Conservation (phyloP, 1,140 invertebrate species). For the Hyles euphorbiae region DNA sequence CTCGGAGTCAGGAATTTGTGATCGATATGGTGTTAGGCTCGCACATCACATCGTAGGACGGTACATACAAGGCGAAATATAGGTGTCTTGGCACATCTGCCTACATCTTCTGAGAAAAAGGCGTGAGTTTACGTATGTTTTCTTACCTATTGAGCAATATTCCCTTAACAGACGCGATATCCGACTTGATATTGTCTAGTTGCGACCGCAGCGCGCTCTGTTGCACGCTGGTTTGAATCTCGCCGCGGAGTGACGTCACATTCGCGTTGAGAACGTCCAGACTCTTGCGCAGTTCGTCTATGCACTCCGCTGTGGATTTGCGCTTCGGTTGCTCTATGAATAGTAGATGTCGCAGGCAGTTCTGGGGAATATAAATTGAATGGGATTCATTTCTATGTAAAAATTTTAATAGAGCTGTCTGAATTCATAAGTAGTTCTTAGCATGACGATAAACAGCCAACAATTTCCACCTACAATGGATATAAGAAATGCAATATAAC, state of each 20-base stretch:
- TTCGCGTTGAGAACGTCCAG: slow-evolving; percentile 78
- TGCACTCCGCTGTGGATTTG: slow-evolving; percentile 78
- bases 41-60: no score
- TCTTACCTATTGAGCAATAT: slow-evolving; percentile 83
- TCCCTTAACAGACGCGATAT: slow-evolving; percentile 86
- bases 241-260: slow-evolving; percentile 46
- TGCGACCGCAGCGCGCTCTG: slow-evolving; percentile 76
- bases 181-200: slow-evolving; percentile 82
- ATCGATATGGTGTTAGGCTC: no score
- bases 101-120: no score
- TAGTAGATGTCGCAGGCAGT: slow-evolving; percentile 78
- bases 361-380: slow-evolving; percentile 68
- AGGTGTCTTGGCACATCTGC: no score
- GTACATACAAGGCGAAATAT: no score
- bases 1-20: no score
- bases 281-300: slow-evolving; percentile 81
- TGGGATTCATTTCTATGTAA: background rate
- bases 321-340: slow-evolving; percentile 79
- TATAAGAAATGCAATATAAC: no score
- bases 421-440: no score
- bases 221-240: slow-evolving; percentile 49
- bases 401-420: no score
- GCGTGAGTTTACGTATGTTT: background rate
- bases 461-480: no score
- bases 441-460: no score